Conservation (phyloP, 1,140 invertebrate species). For the Apolygus lucorum region DNA sequence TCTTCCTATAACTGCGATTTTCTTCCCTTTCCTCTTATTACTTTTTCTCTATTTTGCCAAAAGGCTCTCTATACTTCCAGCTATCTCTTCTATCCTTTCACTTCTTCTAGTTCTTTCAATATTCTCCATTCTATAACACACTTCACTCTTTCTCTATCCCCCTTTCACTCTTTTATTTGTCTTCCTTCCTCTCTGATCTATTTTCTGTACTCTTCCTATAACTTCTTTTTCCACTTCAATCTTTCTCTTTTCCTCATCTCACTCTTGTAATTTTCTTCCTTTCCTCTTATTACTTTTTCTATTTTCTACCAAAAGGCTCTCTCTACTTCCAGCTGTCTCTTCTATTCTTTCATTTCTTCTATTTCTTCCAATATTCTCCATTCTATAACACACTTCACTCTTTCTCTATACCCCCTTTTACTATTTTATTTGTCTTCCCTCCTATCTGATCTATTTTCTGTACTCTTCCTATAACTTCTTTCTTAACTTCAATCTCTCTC, state of each 20-base stretch:
- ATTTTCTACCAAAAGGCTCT: not conserved
- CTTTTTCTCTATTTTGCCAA: not conserved
- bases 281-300: not conserved
- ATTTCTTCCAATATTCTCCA: not conserved
- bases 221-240: not conserved
- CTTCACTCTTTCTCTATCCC: not conserved
- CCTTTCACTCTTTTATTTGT: not conserved
- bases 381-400: no score
- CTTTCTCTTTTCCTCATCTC: not conserved
- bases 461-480: not conserved
- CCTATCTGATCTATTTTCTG: no score
- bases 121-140: not conserved
- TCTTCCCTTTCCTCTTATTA: no score
- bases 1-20: not conserved
- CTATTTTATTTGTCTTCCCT: no score
- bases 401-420: no score
- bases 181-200: not conserved
- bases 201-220: not conserved
- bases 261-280: not conserved
- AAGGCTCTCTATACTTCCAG: not conserved
- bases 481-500: not conserved
- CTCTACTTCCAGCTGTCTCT: not conserved
- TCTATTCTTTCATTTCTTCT: constrained; percentile 2
- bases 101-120: not conserved
- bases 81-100: not conserved